These are phyloP conservation scores for Trichomycterus rosablanca DNA, from an alignment of 2,113 vertebrate species.

Conservation along the genomic window DNA sequence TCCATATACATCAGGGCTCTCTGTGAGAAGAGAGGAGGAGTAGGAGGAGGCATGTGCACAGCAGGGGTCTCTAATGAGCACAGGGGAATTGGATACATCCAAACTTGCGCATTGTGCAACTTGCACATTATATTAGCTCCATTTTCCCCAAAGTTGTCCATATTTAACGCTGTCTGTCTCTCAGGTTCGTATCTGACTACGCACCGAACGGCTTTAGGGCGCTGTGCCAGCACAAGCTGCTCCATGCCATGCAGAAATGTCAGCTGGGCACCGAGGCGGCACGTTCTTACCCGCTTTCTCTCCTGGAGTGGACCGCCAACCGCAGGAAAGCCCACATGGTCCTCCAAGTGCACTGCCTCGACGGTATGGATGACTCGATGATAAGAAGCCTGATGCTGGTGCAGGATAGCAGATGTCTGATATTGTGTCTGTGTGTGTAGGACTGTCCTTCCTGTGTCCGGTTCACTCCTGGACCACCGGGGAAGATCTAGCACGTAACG, in stretches of 20 bases:
- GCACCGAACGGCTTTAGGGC: constrained; percentile 81
- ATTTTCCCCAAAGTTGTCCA: no score
- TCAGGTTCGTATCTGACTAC: constrained; percentile 79
- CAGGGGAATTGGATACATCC: no score
- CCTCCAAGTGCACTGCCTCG: constrained; percentile 82
- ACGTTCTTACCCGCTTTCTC: constrained; percentile 79
- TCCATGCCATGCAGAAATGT: constrained; percentile 79
- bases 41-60: no score
- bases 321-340: constrained; percentile 81
- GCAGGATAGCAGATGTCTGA: no score
- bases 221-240: constrained; percentile 87
- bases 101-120: no score
- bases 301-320: constrained; percentile 86
- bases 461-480: constrained; percentile 90
- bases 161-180: not conserved
- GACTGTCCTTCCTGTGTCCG: constrained; percentile 80
- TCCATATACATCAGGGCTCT: no score
- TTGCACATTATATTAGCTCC: no score
- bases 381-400: no score
- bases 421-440: constrained; percentile 57
- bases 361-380: constrained; percentile 63
- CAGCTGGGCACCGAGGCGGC: constrained; percentile 58
- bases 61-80: no score
- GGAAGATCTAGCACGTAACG: constrained; percentile 82
- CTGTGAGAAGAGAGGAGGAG: no score